phyloP scores from a whole-genome alignment of 2,113 vertebrate genomes.

The Cephalopterus ornatus region DNA sequence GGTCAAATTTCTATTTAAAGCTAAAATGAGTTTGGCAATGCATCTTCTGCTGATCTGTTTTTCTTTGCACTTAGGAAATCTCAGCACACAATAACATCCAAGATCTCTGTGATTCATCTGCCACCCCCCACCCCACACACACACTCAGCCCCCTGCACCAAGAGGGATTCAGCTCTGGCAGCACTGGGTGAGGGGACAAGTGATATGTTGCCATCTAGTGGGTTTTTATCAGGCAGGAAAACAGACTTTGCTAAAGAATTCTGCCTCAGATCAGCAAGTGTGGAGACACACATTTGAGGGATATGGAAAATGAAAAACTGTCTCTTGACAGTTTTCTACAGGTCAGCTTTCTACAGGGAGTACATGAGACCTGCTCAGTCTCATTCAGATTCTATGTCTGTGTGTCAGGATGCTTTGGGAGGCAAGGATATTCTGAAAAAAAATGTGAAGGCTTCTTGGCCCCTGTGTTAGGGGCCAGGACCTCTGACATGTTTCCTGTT shows the following conservation, averaged over 20 bases:
- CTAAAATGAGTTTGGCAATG: not conserved
- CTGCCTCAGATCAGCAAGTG: not conserved
- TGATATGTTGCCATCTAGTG: constrained; percentile 52
- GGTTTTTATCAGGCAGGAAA: not conserved
- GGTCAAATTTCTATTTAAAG: not conserved
- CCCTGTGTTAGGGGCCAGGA: not conserved
- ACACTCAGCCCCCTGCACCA: accelerated
- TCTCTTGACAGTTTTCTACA: too few species aligned
- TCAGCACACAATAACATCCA: not conserved
- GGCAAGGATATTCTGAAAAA: not conserved
- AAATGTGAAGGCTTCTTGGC: not conserved
- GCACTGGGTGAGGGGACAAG: not conserved
- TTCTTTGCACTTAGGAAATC: not conserved
- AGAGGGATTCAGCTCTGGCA: accelerated
- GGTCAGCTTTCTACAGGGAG: not conserved
- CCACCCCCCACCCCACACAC: not conserved
- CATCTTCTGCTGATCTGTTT: not conserved
- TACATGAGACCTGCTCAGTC: accelerated
- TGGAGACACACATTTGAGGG: not conserved
- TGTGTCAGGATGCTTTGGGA: not conserved
- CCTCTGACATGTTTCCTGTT: not conserved
- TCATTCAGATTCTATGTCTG: not conserved
- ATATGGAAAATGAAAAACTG: not conserved
- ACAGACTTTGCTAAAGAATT: not conserved
- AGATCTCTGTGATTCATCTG: not conserved